Percentiles rank a stretch among this genome's conserved stretches.
These are phyloP conservation scores for Dyspetes luteomarginatus DNA, from an alignment of 2,888 invertebrate species.

Conservation along the genomic window DNA sequence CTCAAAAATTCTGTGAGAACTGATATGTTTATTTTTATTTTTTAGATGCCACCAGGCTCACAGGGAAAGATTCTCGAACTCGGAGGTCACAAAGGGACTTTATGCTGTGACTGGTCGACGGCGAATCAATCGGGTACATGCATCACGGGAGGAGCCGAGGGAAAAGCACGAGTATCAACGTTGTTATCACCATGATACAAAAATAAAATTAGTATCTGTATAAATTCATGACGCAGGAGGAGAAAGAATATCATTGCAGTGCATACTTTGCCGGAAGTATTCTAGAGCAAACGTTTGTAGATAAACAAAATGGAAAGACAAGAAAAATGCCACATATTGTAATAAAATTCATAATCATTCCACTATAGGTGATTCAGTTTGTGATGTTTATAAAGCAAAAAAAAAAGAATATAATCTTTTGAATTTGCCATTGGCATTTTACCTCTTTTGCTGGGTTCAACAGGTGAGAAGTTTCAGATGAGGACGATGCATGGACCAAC, in stretches of 20 bases:
- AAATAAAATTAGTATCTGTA: conserved; percentile 80
- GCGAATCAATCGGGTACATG: conserved; percentile 86
- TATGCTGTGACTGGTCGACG: conserved; percentile 87
- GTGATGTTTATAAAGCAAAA: not conserved
- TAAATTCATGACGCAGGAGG: conserved; percentile 76
- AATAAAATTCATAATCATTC: conserved; percentile 67
- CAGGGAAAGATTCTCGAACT: conserved; percentile 83
- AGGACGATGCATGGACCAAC: conserved; percentile 77
- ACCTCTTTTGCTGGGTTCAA: conserved; percentile 62
- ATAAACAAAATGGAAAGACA: conserved; percentile 44
- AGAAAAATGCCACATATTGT: conserved; percentile 65
- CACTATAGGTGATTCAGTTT: conserved; percentile 4
- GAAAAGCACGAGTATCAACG: conserved; percentile 86
- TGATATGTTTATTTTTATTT: conserved; percentile 51
- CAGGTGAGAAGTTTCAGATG: conserved; percentile 79
- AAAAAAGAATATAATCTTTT: not conserved
- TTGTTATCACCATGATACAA: conserved; percentile 84
- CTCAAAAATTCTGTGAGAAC: not conserved
- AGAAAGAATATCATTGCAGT: conserved; percentile 29
- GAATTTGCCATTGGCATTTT: not conserved
- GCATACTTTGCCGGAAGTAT: conserved; percentile 48
- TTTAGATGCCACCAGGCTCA: conserved; percentile 81
- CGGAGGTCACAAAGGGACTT: conserved; percentile 84
- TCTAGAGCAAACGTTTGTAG: conserved; percentile 64
- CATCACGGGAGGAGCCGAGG: conserved; percentile 86